Evolutionary conservation across 2,797 vertebrate species (phyloP).

Genomic region (Microchirus variegatus): DNA sequence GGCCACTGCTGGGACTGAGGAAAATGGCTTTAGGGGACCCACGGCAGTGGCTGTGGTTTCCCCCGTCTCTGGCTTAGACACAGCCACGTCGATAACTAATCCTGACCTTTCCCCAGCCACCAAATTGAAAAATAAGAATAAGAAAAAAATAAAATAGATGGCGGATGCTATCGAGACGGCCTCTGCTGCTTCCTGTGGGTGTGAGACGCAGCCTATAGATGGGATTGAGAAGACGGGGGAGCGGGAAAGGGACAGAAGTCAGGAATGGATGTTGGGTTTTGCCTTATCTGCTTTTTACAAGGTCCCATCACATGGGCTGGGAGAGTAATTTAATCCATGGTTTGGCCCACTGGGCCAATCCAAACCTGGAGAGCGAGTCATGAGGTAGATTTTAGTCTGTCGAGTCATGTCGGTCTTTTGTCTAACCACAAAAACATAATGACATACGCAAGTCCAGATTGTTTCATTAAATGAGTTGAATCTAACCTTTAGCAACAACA

Average conservation of each 20-base stretch:
- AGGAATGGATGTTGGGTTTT: slow-evolving; percentile 38
- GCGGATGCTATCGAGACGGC: slow-evolving; percentile 79
- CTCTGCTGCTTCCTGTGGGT: slow-evolving; percentile 67
- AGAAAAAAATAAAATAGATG: slow-evolving; percentile 84
- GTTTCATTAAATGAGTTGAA: slow-evolving; percentile 41
- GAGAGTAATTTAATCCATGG: slow-evolving; percentile 60
- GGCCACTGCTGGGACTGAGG: slow-evolving; percentile 68
- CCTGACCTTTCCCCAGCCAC: slow-evolving; percentile 83
- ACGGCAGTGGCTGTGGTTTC: slow-evolving; percentile 65
- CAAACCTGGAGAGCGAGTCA: slow-evolving; percentile 30
- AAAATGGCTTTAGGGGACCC: slow-evolving; percentile 79
- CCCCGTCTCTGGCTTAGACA: slow-evolving; percentile 76
- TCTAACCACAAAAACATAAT: slow-evolving; percentile 25
- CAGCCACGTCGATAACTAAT: slow-evolving; percentile 85
- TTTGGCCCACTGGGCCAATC: slow-evolving; percentile 40
- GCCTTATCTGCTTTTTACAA: slow-evolving; percentile 61
- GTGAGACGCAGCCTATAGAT: slow-evolving; percentile 74
- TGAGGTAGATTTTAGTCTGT: slow-evolving; percentile 21
- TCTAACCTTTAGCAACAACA: slow-evolving; percentile 48
- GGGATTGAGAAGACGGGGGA: slow-evolving; percentile 64
- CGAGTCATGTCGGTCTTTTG: slow-evolving; percentile 28
- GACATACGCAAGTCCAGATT: slow-evolving; percentile 53
- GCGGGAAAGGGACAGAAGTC: slow-evolving; percentile 33
- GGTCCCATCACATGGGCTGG: slow-evolving; percentile 54
- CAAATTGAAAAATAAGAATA: slow-evolving; percentile 86